Evolutionary conservation across 2,797 vertebrate species (phyloP).

Genomic region (Simalia tracyae): DNA sequence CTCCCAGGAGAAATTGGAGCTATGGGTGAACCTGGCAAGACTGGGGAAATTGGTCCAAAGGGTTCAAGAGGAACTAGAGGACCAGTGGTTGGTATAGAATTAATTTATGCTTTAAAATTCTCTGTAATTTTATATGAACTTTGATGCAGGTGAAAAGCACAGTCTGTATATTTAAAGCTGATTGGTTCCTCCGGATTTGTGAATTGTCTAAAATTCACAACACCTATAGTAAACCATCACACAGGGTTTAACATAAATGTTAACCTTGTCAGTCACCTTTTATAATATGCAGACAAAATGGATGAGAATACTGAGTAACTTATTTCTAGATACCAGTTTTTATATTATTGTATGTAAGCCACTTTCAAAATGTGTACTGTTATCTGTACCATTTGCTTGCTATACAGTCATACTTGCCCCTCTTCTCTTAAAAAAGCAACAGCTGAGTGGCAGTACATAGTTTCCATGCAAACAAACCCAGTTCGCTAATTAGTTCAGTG

Average conservation of each 20-base stretch:
- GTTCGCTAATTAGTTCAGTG: too few species aligned
- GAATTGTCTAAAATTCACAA: background rate
- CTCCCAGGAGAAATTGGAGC: conserved; percentile 83
- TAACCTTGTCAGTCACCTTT: background rate
- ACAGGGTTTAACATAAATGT: background rate
- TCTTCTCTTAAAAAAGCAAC: background rate
- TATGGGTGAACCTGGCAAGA: conserved; percentile 79
- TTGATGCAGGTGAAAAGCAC: background rate
- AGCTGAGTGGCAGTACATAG: background rate
- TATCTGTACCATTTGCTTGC: background rate
- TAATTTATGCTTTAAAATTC: conserved; percentile 37
- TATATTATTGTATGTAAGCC: background rate
- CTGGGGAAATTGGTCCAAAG: conserved; percentile 85
- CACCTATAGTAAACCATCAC: background rate
- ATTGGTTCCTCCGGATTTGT: background rate
- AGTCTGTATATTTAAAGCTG: background rate
- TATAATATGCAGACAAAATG: background rate
- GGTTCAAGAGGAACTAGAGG: conserved; percentile 93
- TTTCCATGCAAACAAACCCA: background rate
- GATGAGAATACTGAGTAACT: background rate
- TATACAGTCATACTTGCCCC: background rate
- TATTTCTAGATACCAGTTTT: background rate
- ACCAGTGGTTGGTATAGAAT: conserved; percentile 75
- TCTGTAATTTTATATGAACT: conserved; percentile 1
- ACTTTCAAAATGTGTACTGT: background rate